These are phyloP conservation scores for Uropsilus gracilis DNA, from an alignment of 2,113 vertebrate species.

Conservation along the genomic window DNA sequence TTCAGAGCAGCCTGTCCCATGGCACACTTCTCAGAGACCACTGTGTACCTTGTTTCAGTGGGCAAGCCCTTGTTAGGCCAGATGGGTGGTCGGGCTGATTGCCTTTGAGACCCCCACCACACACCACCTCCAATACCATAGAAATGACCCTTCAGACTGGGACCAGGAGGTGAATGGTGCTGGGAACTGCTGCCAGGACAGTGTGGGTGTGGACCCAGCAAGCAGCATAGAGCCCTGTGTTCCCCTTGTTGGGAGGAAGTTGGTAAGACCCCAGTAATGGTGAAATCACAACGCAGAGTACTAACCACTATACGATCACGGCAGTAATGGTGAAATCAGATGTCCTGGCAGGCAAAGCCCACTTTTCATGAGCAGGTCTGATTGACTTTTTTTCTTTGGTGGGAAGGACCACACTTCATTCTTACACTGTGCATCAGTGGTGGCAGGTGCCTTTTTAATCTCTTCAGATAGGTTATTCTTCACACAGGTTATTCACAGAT, in stretches of 20 bases:
- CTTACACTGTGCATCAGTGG: too few relatives aligned
- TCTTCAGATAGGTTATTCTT: background rate
- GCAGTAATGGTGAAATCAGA: accelerated
- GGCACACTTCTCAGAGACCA: background rate
- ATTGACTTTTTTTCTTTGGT: background rate
- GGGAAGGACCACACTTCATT: background rate
- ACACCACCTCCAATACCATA: background rate
- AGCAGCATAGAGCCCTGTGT: background rate
- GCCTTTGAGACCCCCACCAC: background rate
- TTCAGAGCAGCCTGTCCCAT: accelerated
- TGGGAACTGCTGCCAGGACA: background rate
- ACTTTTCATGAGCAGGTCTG: background rate
- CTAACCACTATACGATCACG: too few relatives aligned
- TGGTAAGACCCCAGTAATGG: too few relatives aligned
- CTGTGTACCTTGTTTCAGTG: background rate
- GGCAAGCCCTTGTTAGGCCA: background rate
- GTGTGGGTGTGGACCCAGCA: accelerated
- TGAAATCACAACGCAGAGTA: too few relatives aligned
- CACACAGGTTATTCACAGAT: background rate
- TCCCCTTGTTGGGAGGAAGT: background rate
- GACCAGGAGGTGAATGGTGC: background rate
- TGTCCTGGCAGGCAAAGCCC: background rate
- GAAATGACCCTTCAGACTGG: background rate
- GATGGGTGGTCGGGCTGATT: background rate
- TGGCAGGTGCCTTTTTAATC: background rate